Base-by-base conservation (phyloP, 2,888 invertebrate genomes). In the Pseudanteris insignis region DNA sequence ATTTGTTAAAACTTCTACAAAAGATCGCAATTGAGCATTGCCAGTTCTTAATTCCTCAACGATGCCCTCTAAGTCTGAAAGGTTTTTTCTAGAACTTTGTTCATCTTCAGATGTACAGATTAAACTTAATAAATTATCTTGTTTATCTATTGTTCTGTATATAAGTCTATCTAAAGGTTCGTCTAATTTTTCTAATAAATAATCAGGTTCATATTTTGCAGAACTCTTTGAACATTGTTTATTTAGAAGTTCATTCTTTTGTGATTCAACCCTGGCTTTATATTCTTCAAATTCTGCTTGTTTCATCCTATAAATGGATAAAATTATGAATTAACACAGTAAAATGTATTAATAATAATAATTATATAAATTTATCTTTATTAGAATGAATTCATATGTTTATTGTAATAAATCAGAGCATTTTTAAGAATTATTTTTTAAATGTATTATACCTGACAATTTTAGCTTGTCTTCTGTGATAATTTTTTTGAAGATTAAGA, bases 31-130 rank as follows among this genome's bases (percentile, higher is more conserved):
- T 70, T 87, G 87, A 57, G 84, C 84, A 72, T 87, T 89, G 6
- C 88, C 79, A 34, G 84, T 86, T 72, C 85, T 84, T 30, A 89
- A 77, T 74, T 89, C 89, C 76, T 89, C 89, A 36, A 89, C 84
- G 32, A 88, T 85, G 14, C 81, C 83, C 43, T 83, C 81, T 38
- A 86, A 85, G 59, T 85, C 83, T 75, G 88, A 88, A 2, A 86
- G 86, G 71, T 85, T 86, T 64, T 14, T 21, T 64, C 14, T 21
- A 10, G 40, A 18, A 8, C 65, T 67, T 4, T 67, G 62, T 2
- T 69, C 65, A 4, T 47, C 38, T 9, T 65, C 69, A 2, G 75
- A 63, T 18, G 73, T 13, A 1, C 66, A 67, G 12, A 76, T 73
- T 2, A 73, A 76, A 68, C 18, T 73, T n/a, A 78, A 51, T n/a